Conservation (phyloP, 2,888 invertebrate genomes). For the Amorpha juglandis region DNA sequence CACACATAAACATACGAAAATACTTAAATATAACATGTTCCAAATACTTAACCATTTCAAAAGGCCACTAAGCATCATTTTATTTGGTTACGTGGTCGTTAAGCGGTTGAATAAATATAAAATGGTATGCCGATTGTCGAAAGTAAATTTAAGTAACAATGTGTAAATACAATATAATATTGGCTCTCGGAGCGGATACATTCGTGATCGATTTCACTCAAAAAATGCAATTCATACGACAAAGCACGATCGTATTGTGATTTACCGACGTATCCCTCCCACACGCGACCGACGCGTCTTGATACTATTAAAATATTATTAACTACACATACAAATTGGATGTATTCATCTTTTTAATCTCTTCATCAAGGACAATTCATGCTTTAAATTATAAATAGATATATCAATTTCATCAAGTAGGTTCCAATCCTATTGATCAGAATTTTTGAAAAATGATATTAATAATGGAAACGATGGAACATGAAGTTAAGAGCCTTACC, state of each 20-base stretch:
- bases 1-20: slow-evolving; percentile 1
- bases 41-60: slow-evolving; percentile 36
- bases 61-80: slow-evolving; percentile 33
- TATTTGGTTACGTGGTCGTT: slow-evolving; percentile 27
- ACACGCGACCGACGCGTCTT: slow-evolving; percentile 49
- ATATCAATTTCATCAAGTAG: too few species aligned
- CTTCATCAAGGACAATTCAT: too few species aligned
- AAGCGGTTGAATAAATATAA: slow-evolving; percentile 23
- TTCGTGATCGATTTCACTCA: slow-evolving; percentile 77
- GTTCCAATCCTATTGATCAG: too few species aligned
- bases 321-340: neutral
- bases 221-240: slow-evolving; percentile 80
- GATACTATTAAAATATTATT: slow-evolving; percentile 50
- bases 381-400: too few species aligned
- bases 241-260: slow-evolving; percentile 74
- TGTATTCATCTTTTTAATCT: neutral
- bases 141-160: slow-evolving; percentile 52
- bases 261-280: slow-evolving; percentile 64
- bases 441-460: too few species aligned
- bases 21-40: slow-evolving; percentile 30
- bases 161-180: slow-evolving; percentile 67
- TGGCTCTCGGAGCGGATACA: slow-evolving; percentile 57
- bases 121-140: slow-evolving; percentile 12
- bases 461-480: too few species aligned
- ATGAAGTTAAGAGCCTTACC: too few species aligned